Evolutionary conservation across 2,888 invertebrate species (phyloP), one percentile per base, ranked within the genome.

Genomic region (Smittia aterrima): DNA sequence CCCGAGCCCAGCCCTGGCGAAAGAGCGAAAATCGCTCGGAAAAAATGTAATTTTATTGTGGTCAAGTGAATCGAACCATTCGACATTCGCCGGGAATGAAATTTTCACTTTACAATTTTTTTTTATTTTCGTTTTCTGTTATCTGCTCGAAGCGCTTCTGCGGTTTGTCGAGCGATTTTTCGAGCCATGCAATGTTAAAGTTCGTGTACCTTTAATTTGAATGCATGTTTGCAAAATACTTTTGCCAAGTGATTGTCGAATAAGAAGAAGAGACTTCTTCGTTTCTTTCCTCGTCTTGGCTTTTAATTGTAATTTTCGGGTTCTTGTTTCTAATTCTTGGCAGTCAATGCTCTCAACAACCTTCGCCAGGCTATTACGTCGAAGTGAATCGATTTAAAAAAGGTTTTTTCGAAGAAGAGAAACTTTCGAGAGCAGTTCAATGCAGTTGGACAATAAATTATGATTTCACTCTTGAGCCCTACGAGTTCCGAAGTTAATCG

Each of bases 21-120:
- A 58, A 6, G 22, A 18, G n/a, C 58, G n/a, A 47, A n/a, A 32
- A 32, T 9, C 32, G 32, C 32, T 32, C 11, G 16, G 16, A 58
- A 58, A 58, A 13, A 58, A 22, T 58, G 58, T 58, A 58, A 58
- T 58, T 58, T 58, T 58, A 58, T 68, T 68, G 68, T 68, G 68
- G 68, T 68, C 68, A 68, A 68, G 68, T 68, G 68, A 41, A 68
- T 68, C 68, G 68, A 68, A 68, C 41, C 68, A 68, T 68, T 68
- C 41, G 41, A 68, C 68, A 68, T 68, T 47, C 41, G 24, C 22
- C 41, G 47, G 38, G 68, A 40, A 68, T 47, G 41, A 68, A 68
- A 68, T 16, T 38, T 66, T 66, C 22, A 58, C n/a, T n/a, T n/a
- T 58, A 58, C 58, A 47, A 47, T n/a, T 58, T 58, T 22, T n/a